Evolutionary conservation across 35 echinoderm and acorn worm genomes (phyloP).

Genomic region (Holothuria glaberrima): DNA sequence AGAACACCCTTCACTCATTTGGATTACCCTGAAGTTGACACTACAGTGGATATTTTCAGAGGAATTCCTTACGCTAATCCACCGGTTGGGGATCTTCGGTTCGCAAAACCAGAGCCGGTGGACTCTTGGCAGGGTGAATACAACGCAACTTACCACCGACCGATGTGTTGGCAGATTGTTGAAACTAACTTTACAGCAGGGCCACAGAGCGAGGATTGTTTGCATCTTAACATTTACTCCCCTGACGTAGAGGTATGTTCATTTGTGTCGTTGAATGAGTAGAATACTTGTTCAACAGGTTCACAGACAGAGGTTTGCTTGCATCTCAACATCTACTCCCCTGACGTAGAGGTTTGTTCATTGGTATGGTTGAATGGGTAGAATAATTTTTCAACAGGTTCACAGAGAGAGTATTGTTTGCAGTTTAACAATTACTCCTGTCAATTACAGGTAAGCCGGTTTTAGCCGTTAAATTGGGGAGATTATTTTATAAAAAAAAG

Average conservation of each 20-base stretch:
- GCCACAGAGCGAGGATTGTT: constrained; percentile 79
- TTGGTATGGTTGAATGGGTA: too few relatives aligned
- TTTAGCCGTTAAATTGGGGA: too few relatives aligned
- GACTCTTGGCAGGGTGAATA: constrained; percentile 41
- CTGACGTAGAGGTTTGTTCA: constrained; percentile 50
- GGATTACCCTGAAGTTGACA: constrained; percentile 25
- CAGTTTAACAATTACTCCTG: too few relatives aligned
- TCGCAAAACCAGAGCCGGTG: constrained; percentile 62
- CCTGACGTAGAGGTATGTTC: constrained; percentile 56
- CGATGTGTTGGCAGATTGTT: constrained; percentile 39
- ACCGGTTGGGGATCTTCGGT: constrained; percentile 68
- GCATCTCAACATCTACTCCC: constrained; percentile 75
- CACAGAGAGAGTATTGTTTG: background rate
- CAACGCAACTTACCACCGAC: constrained; percentile 33
- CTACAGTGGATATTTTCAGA: constrained; percentile 68
- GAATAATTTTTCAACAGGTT: too few relatives aligned
- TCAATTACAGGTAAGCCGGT: too few relatives aligned
- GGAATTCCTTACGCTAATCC: constrained; percentile 84
- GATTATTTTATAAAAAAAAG: too few relatives aligned
- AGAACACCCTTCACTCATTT: constrained; percentile 14
- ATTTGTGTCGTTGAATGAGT: too few relatives aligned
- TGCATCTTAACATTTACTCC: constrained; percentile 77
- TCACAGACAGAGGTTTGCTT: constrained; percentile 81
- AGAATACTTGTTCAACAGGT: too few relatives aligned
- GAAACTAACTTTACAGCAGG: constrained; percentile 3